Base-by-base conservation (phyloP, 2,888 invertebrate species). In the Synergus umbraculus region DNA sequence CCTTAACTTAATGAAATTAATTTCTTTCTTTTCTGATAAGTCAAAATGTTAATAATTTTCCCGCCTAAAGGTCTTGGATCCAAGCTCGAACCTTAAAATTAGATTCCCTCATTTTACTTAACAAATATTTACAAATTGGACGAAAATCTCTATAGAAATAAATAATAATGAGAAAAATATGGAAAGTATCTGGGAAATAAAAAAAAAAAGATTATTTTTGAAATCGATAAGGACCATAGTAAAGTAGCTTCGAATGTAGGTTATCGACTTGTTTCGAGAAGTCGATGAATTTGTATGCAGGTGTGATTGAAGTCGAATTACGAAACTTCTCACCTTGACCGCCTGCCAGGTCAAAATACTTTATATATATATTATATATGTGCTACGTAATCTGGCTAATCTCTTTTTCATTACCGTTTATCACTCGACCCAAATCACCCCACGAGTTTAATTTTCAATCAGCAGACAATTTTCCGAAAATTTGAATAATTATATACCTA, bases 301-400 rank as follows among this genome's bases (percentile, higher is more conserved):
- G 87, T 88, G 87, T 84, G 85, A 82, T 82, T 79, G 83, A 85
- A 85, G 83, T 83, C 82, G 83, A 83, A 86, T 91, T 91, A 89
- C 88, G 90, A 91, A 90, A 91, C 86, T 78, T 82, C 80, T 85
- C 88, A 90, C 90, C 90, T 90, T 90, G 91, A 91, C 91, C 91
- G 90, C 88, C 83, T 89, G 85, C 85, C 86, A 87, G 85, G 90
- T 73, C 73, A 73, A 73, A 73, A 73, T 29, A 73, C 37, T 69
- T 69, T 67, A 44, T 44, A 18, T 18, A 29, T 29, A 29, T 29
- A 29, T 29, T 29, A 29, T 29, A 44, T 22, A 9, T n/a, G n/a
- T 22, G 3, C 60, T 60, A 60, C 22, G 18, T 54, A 73, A 54
- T 4, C 65, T 18, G 41, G 43, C n/a, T 41, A 66, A n/a, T 66